Evolutionary conservation across 2,888 invertebrate species (phyloP), one percentile per base, ranked within the genome.

Genomic region (Limulus polyphemus): DNA sequence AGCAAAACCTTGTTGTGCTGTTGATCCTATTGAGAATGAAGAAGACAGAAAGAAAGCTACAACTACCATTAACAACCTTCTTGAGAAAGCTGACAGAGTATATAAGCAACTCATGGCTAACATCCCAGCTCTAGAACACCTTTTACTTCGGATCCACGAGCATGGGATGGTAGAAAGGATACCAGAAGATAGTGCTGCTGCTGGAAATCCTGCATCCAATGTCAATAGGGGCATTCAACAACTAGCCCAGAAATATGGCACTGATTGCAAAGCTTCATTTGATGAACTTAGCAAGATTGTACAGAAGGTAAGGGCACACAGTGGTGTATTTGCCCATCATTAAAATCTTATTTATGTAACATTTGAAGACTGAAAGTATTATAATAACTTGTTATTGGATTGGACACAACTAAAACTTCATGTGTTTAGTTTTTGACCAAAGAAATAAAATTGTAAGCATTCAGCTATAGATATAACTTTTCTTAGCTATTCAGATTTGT

Each of bases 31-130:
- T 32, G 94, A 97, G 77, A 93, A 87, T 70, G 97, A 97, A 72
- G 95, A 97, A 70, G 98, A 97, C 76, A 82, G 97, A 4, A 91
- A 92, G 75, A 95, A 95, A 79, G 92, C 94, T 65, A 89, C 95
- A 46, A 85, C 87, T 50, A 87, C 87, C 51, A 95, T 98, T 69
- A 93, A 95, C 72, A 83, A 86, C 0, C 79, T 94, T 65, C 77
- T 98, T 59, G 95, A 97, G 72, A 93, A 94, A 73, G 97, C 97
- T 0, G 98, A 98, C 76, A 81, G 90, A 32, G 89, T 93, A 14
- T 95, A 97, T 76, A 85, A 91, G 61, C 91, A 92, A 74, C 79
- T 98, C 11, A 87, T 91, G 69, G 84, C 87, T 5, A 90, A 91
- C 74, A 92, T 94, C 73, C 93, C 94, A 2, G 84, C 88, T 59